Base-by-base conservation (phyloP, 2,113 vertebrate species). In the Etheostoma cragini region DNA sequence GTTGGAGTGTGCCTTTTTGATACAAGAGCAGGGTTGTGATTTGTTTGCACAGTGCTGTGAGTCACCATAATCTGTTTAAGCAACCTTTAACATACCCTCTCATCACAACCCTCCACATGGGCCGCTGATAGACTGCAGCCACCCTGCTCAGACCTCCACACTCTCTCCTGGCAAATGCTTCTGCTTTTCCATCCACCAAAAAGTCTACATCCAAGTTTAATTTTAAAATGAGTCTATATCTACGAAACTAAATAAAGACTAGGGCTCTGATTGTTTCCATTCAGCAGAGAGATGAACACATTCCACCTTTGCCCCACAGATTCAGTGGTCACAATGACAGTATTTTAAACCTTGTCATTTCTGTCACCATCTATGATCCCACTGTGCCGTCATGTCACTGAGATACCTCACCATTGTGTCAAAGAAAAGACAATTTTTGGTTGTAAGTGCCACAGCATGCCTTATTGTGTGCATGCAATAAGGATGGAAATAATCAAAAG, bases 401-500 rank as follows among this genome's bases (percentile, higher is more conserved):
- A 56, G 47, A 64, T 33, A 22, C 42, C 24, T 67, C 49, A 13
- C n/a, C 46, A 49, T 22, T 7, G 13, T 33, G 30, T 19, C 6
- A 3, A 53, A 30, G 21, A 38, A 24, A n/a, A 58, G 38, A 66
- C 7, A 6, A 38, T 67, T 67, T 60, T 63, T 78, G 35, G n/a
- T 69, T 66, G n/a, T 57, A 46, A 81, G 82, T 64, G 78, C 75
- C 22, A 24, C 50, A 80, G 73, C 85, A 87, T 72, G 76, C 78
- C 45, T 22, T 46, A 76, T 50, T 88, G 86, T 88, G 54, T 77
- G 80, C 76, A 76, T 62, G 80, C 84, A 89, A 81, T 74, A 62
- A 65, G 87, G 81, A 90, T 83, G 89, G 89, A 94, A 93, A 93
- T 94, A 94, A 94, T 95, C 95, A 86, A 91, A 94, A 89, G 92